These are phyloP conservation scores for Agrotis clavis DNA, from an alignment of 2,888 invertebrate genomes.

Conservation along the genomic window DNA sequence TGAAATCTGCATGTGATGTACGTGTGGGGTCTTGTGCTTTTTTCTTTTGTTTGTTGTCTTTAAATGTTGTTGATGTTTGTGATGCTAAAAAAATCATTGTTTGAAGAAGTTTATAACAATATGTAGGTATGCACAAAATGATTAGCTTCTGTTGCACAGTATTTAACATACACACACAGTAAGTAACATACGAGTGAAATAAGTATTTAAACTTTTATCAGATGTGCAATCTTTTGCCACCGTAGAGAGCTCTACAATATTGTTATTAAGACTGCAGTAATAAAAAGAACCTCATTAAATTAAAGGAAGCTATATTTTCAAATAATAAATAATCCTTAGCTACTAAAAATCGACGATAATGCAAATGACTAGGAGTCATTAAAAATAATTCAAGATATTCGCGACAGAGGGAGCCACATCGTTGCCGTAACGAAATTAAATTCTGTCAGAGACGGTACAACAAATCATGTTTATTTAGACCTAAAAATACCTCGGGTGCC, in stretches of 20 bases:
- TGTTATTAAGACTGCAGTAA: constrained; percentile 14
- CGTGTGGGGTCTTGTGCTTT: constrained; percentile 33
- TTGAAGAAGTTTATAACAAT: not conserved
- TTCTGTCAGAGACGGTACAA: constrained; percentile 89
- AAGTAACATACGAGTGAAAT: too few relatives aligned
- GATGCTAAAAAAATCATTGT: not conserved
- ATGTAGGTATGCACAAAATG: not conserved
- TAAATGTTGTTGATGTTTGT: constrained; percentile 4
- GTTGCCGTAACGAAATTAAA: constrained; percentile 86
- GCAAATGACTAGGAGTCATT: constrained; percentile 80
- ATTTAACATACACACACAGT: too few relatives aligned
- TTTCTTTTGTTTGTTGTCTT: constrained; percentile 25
- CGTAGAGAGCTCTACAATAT: constrained; percentile 1
- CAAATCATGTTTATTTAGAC: constrained; percentile 91
- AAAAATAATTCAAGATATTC: constrained; percentile 87
- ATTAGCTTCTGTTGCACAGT: not conserved
- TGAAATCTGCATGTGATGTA: constrained; percentile 74
- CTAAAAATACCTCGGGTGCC: constrained; percentile 91
- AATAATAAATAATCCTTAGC: constrained; percentile 50
- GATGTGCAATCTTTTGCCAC: not conserved
- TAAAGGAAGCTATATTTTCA: constrained; percentile 51
- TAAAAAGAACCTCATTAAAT: constrained; percentile 50
- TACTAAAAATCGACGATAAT: constrained; percentile 73
- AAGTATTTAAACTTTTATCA: too few relatives aligned
- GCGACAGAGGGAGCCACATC: constrained; percentile 80